phyloP scores from a whole-genome alignment of 2,888 invertebrate genomes.

The Nephrocerus scutellatus region DNA sequence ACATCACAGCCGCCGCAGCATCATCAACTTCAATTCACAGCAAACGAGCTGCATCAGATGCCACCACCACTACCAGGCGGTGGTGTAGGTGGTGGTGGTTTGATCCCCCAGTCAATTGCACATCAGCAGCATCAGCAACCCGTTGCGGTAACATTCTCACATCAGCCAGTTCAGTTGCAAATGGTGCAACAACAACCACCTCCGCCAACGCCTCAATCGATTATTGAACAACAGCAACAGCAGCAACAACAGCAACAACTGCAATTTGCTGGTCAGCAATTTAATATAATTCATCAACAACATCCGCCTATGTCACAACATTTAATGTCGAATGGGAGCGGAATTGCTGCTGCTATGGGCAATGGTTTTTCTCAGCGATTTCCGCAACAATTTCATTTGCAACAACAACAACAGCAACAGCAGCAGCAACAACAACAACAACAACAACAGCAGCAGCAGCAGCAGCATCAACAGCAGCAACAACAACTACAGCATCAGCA shows the following conservation, averaged over 20 bases:
- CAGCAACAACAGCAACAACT: constrained; percentile 20
- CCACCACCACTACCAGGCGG: not conserved
- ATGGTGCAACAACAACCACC: constrained; percentile 16
- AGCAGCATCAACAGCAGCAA: too few species aligned
- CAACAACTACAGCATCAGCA: too few species aligned
- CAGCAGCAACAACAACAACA: constrained; percentile 9
- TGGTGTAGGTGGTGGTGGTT: too few species aligned
- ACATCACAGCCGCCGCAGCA: too few species aligned
- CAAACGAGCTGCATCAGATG: constrained; percentile 4
- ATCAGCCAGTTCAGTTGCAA: constrained; percentile 19
- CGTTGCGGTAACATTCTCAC: constrained; percentile 8
- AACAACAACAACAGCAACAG: too few species aligned
- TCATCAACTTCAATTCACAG: too few species aligned
- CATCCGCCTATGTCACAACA: constrained; percentile 18
- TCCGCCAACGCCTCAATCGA: constrained; percentile 19
- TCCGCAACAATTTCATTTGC: constrained; percentile 12
- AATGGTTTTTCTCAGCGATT: too few species aligned
- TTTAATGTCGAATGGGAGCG: too few species aligned
- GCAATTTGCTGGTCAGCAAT: constrained; percentile 18
- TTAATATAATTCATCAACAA: constrained; percentile 18
- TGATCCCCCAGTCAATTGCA: constrained; percentile 4
- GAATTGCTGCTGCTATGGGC: too few species aligned
- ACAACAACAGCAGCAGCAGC: too few species aligned
- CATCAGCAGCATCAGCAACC: constrained; percentile 3
- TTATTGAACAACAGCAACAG: constrained; percentile 20